These are phyloP conservation scores for Geodia barretti DNA, from an alignment of 37 sponge, comb jelly and placozoan species.

Conservation along the genomic window DNA sequence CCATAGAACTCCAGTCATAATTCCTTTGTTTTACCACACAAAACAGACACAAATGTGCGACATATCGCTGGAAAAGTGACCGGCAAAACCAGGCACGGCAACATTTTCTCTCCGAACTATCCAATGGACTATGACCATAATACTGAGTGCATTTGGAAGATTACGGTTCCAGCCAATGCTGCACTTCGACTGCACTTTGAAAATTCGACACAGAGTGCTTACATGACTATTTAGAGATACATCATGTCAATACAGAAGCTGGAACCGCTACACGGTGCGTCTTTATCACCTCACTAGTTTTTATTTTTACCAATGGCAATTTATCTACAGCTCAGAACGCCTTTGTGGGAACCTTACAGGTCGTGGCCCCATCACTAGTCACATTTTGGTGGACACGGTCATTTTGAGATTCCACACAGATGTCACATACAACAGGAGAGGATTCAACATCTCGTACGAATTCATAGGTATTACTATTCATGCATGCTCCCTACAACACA, in stretches of 20 bases:
- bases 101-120: constrained; percentile 17
- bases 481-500: background rate
- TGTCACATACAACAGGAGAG: constrained; percentile 1
- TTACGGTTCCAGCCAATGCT: constrained; percentile 5
- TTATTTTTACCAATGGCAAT: too few species aligned
- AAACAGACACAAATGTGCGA: too few species aligned
- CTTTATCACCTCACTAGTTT: too few species aligned
- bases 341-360: background rate
- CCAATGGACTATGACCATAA: constrained; percentile 29
- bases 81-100: background rate
- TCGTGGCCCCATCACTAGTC: background rate
- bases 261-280: background rate
- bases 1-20: too few species aligned
- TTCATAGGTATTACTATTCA: constrained; percentile 3
- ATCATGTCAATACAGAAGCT: constrained; percentile 5
- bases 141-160: constrained; percentile 43
- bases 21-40: too few species aligned
- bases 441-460: constrained; percentile 23
- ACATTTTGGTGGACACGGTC: background rate
- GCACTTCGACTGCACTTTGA: background rate
- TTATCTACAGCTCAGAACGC: background rate
- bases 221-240: constrained; percentile 30
- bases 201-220: constrained; percentile 41
- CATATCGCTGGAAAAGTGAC: background rate
- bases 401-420: constrained; percentile 47